phyloP scores from a whole-genome alignment of 1,140 invertebrate genomes.

The Glomeris maerens region DNA sequence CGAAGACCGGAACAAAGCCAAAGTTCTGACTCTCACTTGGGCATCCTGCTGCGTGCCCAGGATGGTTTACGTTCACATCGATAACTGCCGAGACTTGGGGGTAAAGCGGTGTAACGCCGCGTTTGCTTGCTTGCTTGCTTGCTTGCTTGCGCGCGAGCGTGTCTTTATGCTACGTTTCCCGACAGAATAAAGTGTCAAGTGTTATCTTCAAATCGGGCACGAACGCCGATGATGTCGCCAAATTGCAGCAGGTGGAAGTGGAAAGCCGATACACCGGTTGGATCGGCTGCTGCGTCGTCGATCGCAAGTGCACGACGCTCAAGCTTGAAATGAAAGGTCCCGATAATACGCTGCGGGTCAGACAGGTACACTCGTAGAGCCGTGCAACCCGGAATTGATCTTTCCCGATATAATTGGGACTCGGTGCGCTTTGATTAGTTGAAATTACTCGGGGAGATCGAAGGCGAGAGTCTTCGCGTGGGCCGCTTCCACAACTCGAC shows the following conservation, averaged over 20 bases:
- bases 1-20: constrained; percentile 81
- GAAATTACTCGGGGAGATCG: constrained; percentile 41
- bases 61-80: constrained; percentile 72
- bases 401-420: neutral
- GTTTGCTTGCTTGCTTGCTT: no score
- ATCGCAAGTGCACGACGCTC: constrained; percentile 36
- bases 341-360: constrained; percentile 70
- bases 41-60: constrained; percentile 36
- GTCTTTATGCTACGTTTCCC: constrained; percentile 20
- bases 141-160: no score
- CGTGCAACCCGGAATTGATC: no score
- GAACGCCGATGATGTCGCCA: constrained; percentile 60
- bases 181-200: constrained; percentile 74
- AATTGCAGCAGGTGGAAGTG: constrained; percentile 65
- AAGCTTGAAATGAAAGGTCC: constrained; percentile 78
- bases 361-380: constrained; percentile 46
- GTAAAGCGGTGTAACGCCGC: constrained; percentile 36
- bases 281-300: constrained; percentile 64
- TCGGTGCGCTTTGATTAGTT: neutral
- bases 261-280: constrained; percentile 66
- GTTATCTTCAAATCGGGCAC: constrained; percentile 65
- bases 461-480: constrained; percentile 31
- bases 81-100: constrained; percentile 78
- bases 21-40: constrained; percentile 48
- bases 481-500: constrained; percentile 26